Evolutionary conservation across 2,113 vertebrate species (phyloP), one percentile per base, ranked within the genome.

Genomic region (Daubentonia madagascariensis): DNA sequence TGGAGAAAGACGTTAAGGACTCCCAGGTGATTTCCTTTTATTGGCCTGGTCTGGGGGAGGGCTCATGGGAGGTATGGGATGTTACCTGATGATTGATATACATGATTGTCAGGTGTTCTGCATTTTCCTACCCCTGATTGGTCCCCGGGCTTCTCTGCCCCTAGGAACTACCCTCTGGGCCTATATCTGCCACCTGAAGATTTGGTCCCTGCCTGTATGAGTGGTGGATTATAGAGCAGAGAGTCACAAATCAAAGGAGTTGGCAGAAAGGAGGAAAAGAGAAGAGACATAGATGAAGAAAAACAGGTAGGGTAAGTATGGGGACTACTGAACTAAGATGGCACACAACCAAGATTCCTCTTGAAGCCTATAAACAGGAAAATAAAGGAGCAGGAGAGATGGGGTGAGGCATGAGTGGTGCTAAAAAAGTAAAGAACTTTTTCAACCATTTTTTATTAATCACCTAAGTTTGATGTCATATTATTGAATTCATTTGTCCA

Each of bases 401-500:
- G 65, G 30, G 35, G 9, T 16, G 37, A 90, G n/a, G 45, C 17
- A 75, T 37, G 37, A 75, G 12, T 40, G 50, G 12, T 65, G 3
- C 8, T 43, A 85, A 83, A 89, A n/a, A 16, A 72, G 43, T n/a
- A 6, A 87, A 87, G 5, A 61, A 50, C 13, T 72, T 63, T n/a
- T 81, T 32, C 83, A 86, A 40, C 54, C 0, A 28, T 50, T 78
- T 92, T 88, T 88, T 59, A 89, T 68, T 72, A 89, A 86, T 93
- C 8, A 14, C 45, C 4, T 67, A 76, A 3, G 3, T 83, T 96
- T 96, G 22, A 85, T 78, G 35, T 80, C 6, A 92, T 0, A 35
- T 90, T 95, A 67, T 84, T 94, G 8, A 76, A 54, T 83, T 87
- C 6, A 76, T 87, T 96, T 89, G 57, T 87, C 22, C 52, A 78